Percentiles rank a stretch among this genome's conserved stretches.
These are phyloP conservation scores for Plagodis dolabraria DNA, from an alignment of 2,888 invertebrate species.

Conservation along the genomic window DNA sequence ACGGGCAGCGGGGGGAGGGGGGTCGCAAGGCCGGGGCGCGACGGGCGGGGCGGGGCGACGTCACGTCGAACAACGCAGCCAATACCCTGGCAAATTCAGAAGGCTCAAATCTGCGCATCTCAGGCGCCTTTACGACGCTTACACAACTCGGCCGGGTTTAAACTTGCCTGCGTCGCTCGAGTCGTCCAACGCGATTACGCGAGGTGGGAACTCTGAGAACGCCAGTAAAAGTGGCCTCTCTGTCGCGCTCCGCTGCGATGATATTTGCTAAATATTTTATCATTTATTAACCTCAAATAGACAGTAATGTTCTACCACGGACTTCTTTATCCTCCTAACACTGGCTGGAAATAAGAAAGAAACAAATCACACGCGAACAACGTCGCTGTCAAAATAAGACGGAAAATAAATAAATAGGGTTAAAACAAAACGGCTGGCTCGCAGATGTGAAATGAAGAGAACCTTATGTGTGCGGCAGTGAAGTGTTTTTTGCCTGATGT, in stretches of 20 bases:
- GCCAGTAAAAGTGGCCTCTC: conserved; percentile 73
- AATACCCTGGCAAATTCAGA: conserved; percentile 66
- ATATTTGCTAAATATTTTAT: conserved; percentile 55
- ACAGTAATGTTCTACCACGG: conserved; percentile 26
- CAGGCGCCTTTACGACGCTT: conserved; percentile 33
- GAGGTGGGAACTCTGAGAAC: conserved; percentile 74
- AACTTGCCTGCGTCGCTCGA: conserved; percentile 79
- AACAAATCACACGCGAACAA: conserved; percentile 47
- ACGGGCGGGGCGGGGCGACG: conserved; percentile 70
- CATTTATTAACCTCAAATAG: conserved; percentile 43
- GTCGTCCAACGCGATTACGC: conserved; percentile 80
- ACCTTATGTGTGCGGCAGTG: conserved; percentile 59
- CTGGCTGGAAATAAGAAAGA: conserved; percentile 44
- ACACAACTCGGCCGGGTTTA: conserved; percentile 54
- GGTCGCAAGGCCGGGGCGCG: conserved; percentile 79
- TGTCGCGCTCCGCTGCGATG: conserved; percentile 49
- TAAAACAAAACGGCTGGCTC: conserved; percentile 65
- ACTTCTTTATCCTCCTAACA: conserved; percentile 21
- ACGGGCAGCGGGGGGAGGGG: conserved; percentile 67
- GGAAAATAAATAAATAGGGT: conserved; percentile 82
- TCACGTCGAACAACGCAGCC: conserved; percentile 81
- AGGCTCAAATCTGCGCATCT: conserved; percentile 41
- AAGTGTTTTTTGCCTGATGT: conserved; percentile 57
- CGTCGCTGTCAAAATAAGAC: conserved; percentile 73
- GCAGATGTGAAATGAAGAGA: conserved; percentile 54